These are phyloP conservation scores for Saguinus midas DNA, from an alignment of 2,113 vertebrate species.

Conservation along the genomic window DNA sequence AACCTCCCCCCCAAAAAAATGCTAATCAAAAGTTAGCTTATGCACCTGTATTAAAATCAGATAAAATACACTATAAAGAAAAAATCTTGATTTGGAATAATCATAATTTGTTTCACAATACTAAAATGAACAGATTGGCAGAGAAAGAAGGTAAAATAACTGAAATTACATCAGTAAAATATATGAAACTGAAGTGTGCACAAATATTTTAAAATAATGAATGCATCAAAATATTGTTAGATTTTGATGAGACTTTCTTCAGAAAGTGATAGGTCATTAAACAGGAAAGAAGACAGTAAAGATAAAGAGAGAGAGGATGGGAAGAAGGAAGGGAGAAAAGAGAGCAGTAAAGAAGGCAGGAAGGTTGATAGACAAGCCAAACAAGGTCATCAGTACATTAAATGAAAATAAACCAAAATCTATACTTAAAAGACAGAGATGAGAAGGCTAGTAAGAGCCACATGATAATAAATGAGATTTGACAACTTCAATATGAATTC, in stretches of 20 bases:
- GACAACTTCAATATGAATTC: background rate
- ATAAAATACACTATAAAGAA: background rate
- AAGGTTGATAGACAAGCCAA: background rate
- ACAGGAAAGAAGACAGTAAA: background rate
- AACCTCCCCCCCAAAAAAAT: background rate
- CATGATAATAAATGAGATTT: background rate
- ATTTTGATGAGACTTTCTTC: background rate
- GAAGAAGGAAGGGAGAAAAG: background rate
- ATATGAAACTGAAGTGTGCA: background rate
- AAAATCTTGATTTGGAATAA: background rate
- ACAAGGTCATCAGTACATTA: background rate
- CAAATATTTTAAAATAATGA: background rate
- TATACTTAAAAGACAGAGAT: background rate
- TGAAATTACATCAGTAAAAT: background rate
- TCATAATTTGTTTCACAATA: background rate
- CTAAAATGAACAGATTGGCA: background rate
- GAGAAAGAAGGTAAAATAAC: background rate
- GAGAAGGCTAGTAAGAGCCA: background rate
- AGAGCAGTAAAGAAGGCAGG: background rate
- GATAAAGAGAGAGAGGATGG: background rate
- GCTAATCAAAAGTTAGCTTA: background rate
- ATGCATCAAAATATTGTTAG: background rate
- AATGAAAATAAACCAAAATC: background rate
- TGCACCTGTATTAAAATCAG: background rate
- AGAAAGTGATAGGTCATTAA: background rate